Conservation (phyloP, 2,888 invertebrate species). For the Dryobota labecula region DNA sequence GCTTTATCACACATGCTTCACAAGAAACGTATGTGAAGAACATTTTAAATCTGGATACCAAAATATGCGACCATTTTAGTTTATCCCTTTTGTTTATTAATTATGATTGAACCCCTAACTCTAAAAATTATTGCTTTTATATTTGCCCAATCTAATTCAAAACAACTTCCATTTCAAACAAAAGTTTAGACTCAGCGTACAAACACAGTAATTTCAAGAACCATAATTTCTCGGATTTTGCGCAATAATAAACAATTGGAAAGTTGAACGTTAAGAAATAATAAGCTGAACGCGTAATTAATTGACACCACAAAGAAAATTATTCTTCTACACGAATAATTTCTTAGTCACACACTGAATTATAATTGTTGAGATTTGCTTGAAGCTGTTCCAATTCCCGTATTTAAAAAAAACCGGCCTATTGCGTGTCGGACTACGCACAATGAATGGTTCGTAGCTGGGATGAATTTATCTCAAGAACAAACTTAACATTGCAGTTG, state of each 20-base stretch:
- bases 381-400: neutral
- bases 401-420: too few species aligned
- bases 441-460: too few species aligned
- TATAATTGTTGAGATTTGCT: neutral
- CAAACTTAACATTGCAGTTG: too few species aligned
- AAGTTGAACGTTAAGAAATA: conserved; percentile 47
- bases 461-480: too few species aligned
- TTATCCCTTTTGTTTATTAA: neutral
- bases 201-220: conserved; percentile 41
- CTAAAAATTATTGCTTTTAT: conserved; percentile 15
- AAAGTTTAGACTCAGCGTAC: conserved; percentile 26
- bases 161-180: conserved; percentile 41
- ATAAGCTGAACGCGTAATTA: conserved; percentile 58
- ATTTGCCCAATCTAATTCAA: conserved; percentile 23
- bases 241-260: conserved; percentile 50
- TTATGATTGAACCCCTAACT: neutral
- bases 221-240: conserved; percentile 40
- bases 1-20: too few species aligned
- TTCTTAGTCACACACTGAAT: conserved; percentile 48
- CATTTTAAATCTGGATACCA: too few species aligned
- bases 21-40: too few species aligned
- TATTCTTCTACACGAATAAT: conserved; percentile 46
- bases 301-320: conserved; percentile 50
- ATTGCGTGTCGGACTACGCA: too few species aligned
- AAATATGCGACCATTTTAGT: neutral